Evolutionary conservation across 2,888 invertebrate genomes (phyloP), one percentile per base, ranked within the genome.

Genomic region (Anarsia innoxiella): DNA sequence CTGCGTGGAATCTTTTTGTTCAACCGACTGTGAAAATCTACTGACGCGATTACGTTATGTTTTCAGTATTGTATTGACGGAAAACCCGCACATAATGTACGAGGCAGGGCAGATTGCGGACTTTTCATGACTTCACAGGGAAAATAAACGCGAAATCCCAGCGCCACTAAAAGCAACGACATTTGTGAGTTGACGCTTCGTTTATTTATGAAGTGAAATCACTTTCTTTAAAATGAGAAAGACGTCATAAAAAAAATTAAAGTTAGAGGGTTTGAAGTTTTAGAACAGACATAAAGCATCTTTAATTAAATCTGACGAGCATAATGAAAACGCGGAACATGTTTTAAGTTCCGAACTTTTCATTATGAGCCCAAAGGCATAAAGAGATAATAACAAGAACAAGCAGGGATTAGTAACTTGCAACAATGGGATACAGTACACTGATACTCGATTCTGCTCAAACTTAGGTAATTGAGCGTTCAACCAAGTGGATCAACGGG

Each of bases 391-490:
- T 46, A 40, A 36, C 45, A 38, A 42, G 30, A 44, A 26, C 37
- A 45, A 33, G 31, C 25, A n/a, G 12, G 39, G 46, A 54, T 55
- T 48, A 53, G 47, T 40, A 31, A 10, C 31, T 31, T 30, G 39
- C 44, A 45, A 53, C 53, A 56, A 49, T 48, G 45, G 43, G 34
- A 43, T 40, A 39, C 46, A 48, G 35, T 50, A 45, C 45, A 48
- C 37, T 31, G 36, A 53, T 48, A 49, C 42, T 45, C 28, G 42
- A 49, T 54, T 42, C 48, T 46, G n/a, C 45, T 44, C 28, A 39
- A 51, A 56, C 43, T 52, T 46, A 41, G 45, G 50, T 46, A 50
- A 51, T 50, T 43, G 49, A 44, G 48, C 42, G 45, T 32, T 48
- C 41, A 35, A 26, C 35, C 31, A 23, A 28, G 31, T 34, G 37